Base-by-base conservation (phyloP, 2,888 invertebrate species). In the Tetropium fuscum region DNA sequence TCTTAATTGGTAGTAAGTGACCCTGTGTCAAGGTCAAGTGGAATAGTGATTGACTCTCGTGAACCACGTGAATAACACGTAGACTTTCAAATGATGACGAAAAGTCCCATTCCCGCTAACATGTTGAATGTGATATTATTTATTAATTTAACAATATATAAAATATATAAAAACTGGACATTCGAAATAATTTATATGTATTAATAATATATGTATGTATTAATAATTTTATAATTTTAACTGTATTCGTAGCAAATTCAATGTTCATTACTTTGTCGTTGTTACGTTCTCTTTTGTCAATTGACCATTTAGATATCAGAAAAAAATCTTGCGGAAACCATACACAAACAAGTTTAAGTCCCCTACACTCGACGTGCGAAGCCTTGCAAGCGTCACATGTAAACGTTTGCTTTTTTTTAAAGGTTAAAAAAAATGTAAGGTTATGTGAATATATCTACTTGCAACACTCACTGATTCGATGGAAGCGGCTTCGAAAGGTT, bases 1-100 rank as follows among this genome's bases (percentile, higher is more conserved):
- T 85, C 16, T 43, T 74, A 51, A 80, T 84, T 53, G 83, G 83
- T 4, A 57, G 30, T 27, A 51, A 51, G 15, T 51, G 40, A 51
- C 27, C 34, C 20, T 36, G 41, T 22, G 36, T 32, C 43, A n/a
- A 32, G 13, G 41, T 10, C 41, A 8, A 11, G n/a, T 36, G 22
- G 48, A 36, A n/a, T 22, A 36, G 22, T 48, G 36, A 48, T 20
- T 48, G 36, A 36, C 48, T 25, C 5, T 41, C 16, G 34, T 22
- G 43, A 44, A 43, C 25, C 43, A 44, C 34, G 44, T 53, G 44
- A 20, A 18, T 16, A 5, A 5, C 34, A 15, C 53, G 53, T 44
- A 43, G 36, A 44, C 43, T 51, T 38, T 20, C 15, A 18, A 27
- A 16, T 27, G 16, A n/a, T n/a, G n/a, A n/a, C n/a, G n/a, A n/a